Evolutionary conservation across 2,888 invertebrate genomes (phyloP), one percentile per base, ranked within the genome.

Genomic region (Xestoiulus laeticollis): DNA sequence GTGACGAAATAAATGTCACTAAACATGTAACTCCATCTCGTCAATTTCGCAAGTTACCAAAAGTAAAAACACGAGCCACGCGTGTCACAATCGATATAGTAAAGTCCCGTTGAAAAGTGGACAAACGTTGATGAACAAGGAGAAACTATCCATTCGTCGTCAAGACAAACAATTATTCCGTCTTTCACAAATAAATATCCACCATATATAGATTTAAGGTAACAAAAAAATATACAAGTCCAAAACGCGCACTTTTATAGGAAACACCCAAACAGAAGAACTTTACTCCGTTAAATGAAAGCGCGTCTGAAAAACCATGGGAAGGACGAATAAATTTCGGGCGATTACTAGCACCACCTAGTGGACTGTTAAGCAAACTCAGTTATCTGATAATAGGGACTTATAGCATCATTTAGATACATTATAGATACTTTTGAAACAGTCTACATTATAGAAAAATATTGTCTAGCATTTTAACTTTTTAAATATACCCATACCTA

Each of bases 191-290:
- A 5, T 19, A n/a, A 59, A 59, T 59, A 59, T 59, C 59, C 59
- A 59, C 59, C 5, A 19, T n/a, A 59, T n/a, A 16, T 12, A n/a
- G 5, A 59, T 4, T n/a, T 59, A n/a, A 59, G 59, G 59, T n/a
- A 59, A 59, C n/a, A n/a, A n/a, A 59, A 59, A 48, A 48, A 38
- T 8, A 59, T 59, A 19, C 59, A 4, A n/a, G 59, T 0, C 48
- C 48, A 48, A 14, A n/a, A 14, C 48, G 48, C 48, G 48, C 59
- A 22, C 59, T 59, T n/a, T 59, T n/a, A 19, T 59, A n/a, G 59
- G 59, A n/a, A 59, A 59, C 59, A 59, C 59, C 59, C 59, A 59
- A 59, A 59, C 59, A 59, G n/a, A 59, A 59, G 59, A 59, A 59
- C 59, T 59, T 59, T 59, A n/a, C 59, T 59, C 59, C n/a, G 59